A percentile compares a stretch with the other conserved stretches of the same genome.
These are phyloP conservation scores for Metopia argyrocephala DNA, from an alignment of 2,888 invertebrate species.

Conservation along the genomic window DNA sequence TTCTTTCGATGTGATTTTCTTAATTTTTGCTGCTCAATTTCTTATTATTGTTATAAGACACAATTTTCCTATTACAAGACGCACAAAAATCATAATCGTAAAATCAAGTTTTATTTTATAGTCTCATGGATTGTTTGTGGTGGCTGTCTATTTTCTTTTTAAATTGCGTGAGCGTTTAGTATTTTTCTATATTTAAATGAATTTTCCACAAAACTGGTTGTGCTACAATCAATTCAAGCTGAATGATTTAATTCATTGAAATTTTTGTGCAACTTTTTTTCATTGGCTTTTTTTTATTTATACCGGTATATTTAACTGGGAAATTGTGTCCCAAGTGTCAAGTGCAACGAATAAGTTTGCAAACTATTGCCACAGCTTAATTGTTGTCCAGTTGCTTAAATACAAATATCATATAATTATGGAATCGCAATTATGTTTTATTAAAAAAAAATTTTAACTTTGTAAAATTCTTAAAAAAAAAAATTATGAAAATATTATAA, in stretches of 20 bases:
- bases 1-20: no score
- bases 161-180: neutral
- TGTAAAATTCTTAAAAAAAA: no score
- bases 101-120: slow-evolving; percentile 21
- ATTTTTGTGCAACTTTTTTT: slow-evolving; percentile 36
- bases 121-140: no score
- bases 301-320: neutral
- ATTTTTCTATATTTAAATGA: slow-evolving; percentile 45
- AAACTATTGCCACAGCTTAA: neutral
- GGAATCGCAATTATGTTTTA: no score
- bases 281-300: neutral
- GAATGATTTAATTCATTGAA: neutral
- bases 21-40: neutral
- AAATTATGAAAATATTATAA: no score
- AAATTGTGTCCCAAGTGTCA: slow-evolving; percentile 53
- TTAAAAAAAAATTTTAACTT: no score
- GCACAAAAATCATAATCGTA: slow-evolving; percentile 31
- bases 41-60: neutral
- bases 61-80: neutral
- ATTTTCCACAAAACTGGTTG: slow-evolving; percentile 57
- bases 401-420: no score
- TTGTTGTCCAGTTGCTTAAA: neutral
- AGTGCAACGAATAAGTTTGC: slow-evolving; percentile 59
- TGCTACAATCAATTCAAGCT: slow-evolving; percentile 8
- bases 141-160: no score